A percentile compares a stretch with the other conserved stretches of the same genome.
phyloP scores from a whole-genome alignment of 2,888 invertebrate genomes.

The Hydraecia micacea region DNA sequence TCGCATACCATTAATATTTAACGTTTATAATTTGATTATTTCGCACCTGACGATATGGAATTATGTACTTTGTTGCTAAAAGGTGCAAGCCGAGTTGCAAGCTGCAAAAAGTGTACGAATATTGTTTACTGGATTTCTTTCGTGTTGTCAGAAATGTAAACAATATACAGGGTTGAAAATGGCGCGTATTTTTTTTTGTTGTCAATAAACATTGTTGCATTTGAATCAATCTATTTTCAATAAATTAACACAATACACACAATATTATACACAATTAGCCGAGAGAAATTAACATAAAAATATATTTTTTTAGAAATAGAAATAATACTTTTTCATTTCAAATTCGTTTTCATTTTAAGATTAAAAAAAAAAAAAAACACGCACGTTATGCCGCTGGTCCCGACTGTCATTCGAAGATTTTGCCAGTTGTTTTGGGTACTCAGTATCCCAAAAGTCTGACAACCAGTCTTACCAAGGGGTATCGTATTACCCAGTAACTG shows the following conservation, averaged over 20 bases:
- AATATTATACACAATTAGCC: neutral
- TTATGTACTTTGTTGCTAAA: conserved; percentile 35
- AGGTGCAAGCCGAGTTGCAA: conserved; percentile 17
- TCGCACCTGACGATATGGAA: conserved; percentile 55
- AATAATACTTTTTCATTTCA: neutral
- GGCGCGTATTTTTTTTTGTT: neutral
- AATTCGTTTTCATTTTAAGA: neutral
- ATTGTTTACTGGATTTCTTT: neutral
- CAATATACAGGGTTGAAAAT: neutral
- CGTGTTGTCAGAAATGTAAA: conserved; percentile 10
- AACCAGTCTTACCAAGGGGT: neutral
- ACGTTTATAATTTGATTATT: conserved; percentile 63
- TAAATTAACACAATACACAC: too few species aligned
- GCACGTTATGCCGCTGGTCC: neutral
- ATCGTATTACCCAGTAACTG: neutral
- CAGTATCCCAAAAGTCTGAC: neutral
- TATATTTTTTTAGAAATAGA: neutral
- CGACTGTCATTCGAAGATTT: neutral
- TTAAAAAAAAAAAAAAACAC: neutral
- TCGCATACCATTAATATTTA: conserved; percentile 59
- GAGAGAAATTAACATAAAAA: too few species aligned
- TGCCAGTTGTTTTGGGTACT: neutral
- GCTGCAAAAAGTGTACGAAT: conserved; percentile 11
- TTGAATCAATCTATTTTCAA: neutral
- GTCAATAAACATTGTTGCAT: neutral